Evolutionary conservation across 2,888 invertebrate species (phyloP).

Genomic region (Melanargia galathea): DNA sequence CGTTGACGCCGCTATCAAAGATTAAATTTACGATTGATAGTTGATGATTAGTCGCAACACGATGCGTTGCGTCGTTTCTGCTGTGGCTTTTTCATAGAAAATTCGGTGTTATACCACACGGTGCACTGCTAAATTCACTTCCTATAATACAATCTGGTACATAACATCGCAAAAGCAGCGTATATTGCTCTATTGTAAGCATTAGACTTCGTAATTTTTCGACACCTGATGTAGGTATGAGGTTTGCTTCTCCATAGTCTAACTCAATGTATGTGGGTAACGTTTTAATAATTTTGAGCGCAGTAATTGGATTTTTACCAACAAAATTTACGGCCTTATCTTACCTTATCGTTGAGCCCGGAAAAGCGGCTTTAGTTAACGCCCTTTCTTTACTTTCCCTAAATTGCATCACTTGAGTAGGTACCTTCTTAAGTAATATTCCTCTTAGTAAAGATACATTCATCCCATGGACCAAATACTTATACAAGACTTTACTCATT

Average conservation of each 20-base stretch:
- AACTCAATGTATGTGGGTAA: slow-evolving; percentile 17
- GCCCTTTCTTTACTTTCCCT: slow-evolving; percentile 12
- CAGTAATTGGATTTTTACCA: slow-evolving; percentile 25
- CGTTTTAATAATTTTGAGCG: slow-evolving; percentile 32
- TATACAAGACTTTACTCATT: not conserved
- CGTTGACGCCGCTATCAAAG: too few relatives aligned
- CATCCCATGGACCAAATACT: not conserved
- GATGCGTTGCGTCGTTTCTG: too few relatives aligned
- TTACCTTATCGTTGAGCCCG: slow-evolving; percentile 10
- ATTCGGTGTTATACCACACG: too few relatives aligned
- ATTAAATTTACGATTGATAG: too few relatives aligned
- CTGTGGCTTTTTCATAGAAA: too few relatives aligned
- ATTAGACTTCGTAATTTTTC: too few relatives aligned
- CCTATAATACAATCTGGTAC: too few relatives aligned
- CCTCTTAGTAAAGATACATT: not conserved
- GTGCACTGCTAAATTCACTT: too few relatives aligned
- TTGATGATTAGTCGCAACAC: too few relatives aligned
- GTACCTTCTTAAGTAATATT: not conserved
- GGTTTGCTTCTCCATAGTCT: not conserved
- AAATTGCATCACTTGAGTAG: slow-evolving; percentile 1
- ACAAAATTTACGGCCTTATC: slow-evolving; percentile 17
- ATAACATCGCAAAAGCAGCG: too few relatives aligned
- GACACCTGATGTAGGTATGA: not conserved
- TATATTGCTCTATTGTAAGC: too few relatives aligned
- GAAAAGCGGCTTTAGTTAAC: slow-evolving; percentile 9